These are phyloP conservation scores for Drosophila macrospina DNA, from an alignment of 2,888 invertebrate species.

Conservation along the genomic window DNA sequence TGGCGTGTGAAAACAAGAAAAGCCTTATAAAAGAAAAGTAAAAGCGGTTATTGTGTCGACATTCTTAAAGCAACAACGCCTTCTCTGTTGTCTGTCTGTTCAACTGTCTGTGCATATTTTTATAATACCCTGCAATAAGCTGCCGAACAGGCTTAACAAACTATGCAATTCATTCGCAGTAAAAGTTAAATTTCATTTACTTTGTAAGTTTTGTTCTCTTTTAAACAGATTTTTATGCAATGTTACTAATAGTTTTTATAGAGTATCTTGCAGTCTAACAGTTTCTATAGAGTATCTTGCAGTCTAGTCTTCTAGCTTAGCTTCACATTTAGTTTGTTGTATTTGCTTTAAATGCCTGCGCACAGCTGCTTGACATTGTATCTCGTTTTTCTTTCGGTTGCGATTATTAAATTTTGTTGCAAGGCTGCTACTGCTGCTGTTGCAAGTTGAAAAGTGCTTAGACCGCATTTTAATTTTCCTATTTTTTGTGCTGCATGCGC, in stretches of 20 bases:
- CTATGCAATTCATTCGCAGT: no score
- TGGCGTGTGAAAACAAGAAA: conserved; percentile 39
- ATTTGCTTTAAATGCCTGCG: conserved; percentile 37
- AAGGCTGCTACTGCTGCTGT: conserved; percentile 39
- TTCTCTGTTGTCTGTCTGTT: conserved; percentile 26
- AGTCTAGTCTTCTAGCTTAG: background rate
- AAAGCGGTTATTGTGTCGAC: conserved; percentile 49
- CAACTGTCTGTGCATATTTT: conserved; percentile 40
- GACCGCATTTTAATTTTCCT: conserved; percentile 31
- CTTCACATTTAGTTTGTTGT: background rate
- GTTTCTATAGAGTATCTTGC: conserved; percentile 24
- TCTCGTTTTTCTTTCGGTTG: conserved; percentile 25
- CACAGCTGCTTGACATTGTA: conserved; percentile 45
- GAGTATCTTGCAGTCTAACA: conserved; percentile 16
- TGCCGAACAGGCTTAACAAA: background rate
- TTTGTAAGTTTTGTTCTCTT: no score
- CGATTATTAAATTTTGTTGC: conserved; percentile 46
- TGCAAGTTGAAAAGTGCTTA: conserved; percentile 26
- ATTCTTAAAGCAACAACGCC: conserved; percentile 45
- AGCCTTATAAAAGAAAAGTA: conserved; percentile 32
- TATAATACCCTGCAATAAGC: conserved; percentile 27
- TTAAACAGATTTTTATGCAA: no score
- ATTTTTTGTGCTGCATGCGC: background rate
- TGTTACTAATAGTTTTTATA: background rate
- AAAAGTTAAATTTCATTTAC: background rate